Conservation (phyloP, 2,888 invertebrate species). For the Caradrina clavipalpis region DNA sequence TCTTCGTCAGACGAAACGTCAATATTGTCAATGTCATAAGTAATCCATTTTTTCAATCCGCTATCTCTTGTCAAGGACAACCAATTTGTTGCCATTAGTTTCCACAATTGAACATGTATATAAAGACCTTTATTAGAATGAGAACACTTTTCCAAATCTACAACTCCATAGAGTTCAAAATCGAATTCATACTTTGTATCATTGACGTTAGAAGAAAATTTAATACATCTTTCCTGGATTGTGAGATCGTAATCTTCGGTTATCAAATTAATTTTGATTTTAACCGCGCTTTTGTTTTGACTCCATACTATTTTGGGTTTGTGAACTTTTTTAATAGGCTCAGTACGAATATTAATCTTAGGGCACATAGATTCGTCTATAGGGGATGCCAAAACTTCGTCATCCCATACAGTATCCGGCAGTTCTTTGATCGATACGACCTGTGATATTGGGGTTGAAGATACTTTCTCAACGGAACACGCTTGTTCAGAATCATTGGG, state of each 20-base stretch:
- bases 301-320: constrained; percentile 82
- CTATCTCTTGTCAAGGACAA: constrained; percentile 73
- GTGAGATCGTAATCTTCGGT: constrained; percentile 77
- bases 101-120: constrained; percentile 77
- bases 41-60: constrained; percentile 78
- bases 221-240: constrained; percentile 72
- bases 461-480: neutral
- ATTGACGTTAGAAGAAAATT: constrained; percentile 73
- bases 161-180: constrained; percentile 81
- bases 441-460: constrained; percentile 22
- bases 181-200: constrained; percentile 79
- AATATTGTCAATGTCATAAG: constrained; percentile 80
- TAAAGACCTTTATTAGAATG: constrained; percentile 83
- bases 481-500: neutral
- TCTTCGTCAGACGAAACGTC: constrained; percentile 82
- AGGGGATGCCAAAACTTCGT: neutral
- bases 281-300: constrained; percentile 75
- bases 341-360: constrained; percentile 59
- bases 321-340: constrained; percentile 59
- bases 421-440: constrained; percentile 22
- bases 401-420: constrained; percentile 4
- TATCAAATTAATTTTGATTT: constrained; percentile 80
- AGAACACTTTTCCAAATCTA: constrained; percentile 68
- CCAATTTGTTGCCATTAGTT: constrained; percentile 80
- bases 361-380: constrained; percentile 73